Conservation (phyloP, 2,888 invertebrate species). For the Calliopum simillimum region DNA sequence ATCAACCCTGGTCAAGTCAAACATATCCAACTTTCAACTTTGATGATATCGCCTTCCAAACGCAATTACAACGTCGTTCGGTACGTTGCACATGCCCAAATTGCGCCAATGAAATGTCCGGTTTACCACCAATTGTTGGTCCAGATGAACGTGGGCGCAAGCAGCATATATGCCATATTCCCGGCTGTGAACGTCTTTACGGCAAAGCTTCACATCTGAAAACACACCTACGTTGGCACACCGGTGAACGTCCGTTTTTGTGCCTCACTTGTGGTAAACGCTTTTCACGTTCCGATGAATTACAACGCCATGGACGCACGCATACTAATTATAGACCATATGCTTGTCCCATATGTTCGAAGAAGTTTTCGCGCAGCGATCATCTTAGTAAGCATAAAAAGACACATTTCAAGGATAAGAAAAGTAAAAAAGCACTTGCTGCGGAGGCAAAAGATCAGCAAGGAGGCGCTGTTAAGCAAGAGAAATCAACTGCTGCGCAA, state of each 20-base stretch:
- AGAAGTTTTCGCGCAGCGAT: conserved; percentile 92
- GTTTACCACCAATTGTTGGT: conserved; percentile 77
- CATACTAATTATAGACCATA: conserved; percentile 93
- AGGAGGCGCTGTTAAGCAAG: conserved; percentile 48
- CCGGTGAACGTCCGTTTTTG: conserved; percentile 90
- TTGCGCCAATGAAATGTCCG: conserved; percentile 83
- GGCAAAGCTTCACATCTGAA: conserved; percentile 95
- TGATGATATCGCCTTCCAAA: conserved; percentile 65
- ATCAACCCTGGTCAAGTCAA: conserved; percentile 64
- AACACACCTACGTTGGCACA: conserved; percentile 93
- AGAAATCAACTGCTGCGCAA: conserved; percentile 46
- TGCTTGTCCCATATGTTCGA: conserved; percentile 86
- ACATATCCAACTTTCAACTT: conserved; percentile 63
- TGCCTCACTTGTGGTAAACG: conserved; percentile 91
- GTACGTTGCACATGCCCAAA: conserved; percentile 85
- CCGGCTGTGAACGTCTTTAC: conserved; percentile 89
- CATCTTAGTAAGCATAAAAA: conserved; percentile 94
- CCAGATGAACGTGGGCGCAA: conserved; percentile 82
- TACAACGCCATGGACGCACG: conserved; percentile 88
- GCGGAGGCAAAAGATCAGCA: conserved; percentile 58
- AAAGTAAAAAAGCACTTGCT: conserved; percentile 60
- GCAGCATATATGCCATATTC: conserved; percentile 87
- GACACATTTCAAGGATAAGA: conserved; percentile 75
- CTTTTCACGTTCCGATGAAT: conserved; percentile 92
- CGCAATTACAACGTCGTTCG: conserved; percentile 76